These are phyloP conservation scores for Andinoacara biseriatus DNA, from an alignment of 2,113 vertebrate species.

Conservation along the genomic window DNA sequence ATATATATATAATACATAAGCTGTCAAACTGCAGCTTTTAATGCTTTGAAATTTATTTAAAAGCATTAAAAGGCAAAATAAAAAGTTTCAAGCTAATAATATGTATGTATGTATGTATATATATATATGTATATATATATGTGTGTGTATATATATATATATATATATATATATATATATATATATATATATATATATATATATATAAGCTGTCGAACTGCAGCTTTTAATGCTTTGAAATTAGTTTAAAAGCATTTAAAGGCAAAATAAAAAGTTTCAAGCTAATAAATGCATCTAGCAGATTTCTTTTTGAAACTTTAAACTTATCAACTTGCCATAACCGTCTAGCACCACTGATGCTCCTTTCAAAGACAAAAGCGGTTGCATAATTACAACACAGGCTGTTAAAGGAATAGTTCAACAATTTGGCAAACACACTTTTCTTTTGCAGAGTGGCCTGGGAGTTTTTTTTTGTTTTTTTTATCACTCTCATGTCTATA, in stretches of 20 bases:
- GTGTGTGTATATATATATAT: too few species aligned
- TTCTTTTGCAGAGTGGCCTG: background rate
- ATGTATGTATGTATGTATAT: too few species aligned
- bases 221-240: fast-evolving
- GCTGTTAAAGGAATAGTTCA: background rate
- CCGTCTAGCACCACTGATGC: background rate
- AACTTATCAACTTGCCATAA: background rate
- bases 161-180: too few species aligned
- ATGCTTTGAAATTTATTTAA: background rate
- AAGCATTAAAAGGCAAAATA: background rate
- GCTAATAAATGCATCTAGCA: background rate
- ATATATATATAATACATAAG: background rate
- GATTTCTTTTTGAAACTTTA: too few species aligned
- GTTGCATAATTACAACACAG: slow-evolving; percentile 16
- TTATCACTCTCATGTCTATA: background rate
- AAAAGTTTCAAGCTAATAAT: background rate
- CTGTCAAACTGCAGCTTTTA: fast-evolving
- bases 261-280: background rate
- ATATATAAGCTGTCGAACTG: background rate
- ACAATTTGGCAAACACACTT: background rate
- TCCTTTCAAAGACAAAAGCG: slow-evolving; percentile 17
- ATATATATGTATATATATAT: too few species aligned
- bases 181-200: too few species aligned
- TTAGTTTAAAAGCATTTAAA: background rate
- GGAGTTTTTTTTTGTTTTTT: background rate